phyloP scores from a whole-genome alignment of 1,140 invertebrate genomes.

The Cotesia typhae region DNA sequence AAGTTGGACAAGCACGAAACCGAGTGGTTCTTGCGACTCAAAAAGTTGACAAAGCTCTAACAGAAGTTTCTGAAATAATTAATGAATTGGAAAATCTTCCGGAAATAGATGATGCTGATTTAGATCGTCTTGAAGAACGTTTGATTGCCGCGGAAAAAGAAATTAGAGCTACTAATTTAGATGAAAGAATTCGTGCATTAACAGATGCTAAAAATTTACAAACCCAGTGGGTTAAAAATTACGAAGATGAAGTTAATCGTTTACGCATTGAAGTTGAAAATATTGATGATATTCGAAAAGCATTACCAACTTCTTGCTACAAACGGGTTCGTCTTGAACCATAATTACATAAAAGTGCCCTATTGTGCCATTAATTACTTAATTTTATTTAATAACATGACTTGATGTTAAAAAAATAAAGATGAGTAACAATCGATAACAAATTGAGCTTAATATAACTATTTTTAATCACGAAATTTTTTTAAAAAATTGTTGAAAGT shows the following conservation, averaged over 20 bases:
- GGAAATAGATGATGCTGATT: constrained; percentile 74
- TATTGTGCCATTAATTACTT: constrained; percentile 48
- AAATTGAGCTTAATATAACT: constrained; percentile 26
- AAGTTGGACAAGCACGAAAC: constrained; percentile 88
- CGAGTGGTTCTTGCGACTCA: constrained; percentile 80
- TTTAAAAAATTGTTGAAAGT: not conserved
- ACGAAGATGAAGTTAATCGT: constrained; percentile 79
- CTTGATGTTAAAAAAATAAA: constrained; percentile 15
- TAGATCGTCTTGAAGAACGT: constrained; percentile 79
- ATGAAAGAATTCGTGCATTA: constrained; percentile 77
- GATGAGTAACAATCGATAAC: constrained; percentile 3
- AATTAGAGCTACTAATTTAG: constrained; percentile 78
- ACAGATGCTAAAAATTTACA: constrained; percentile 78
- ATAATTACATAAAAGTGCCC: constrained; percentile 43
- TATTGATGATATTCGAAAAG: constrained; percentile 82
- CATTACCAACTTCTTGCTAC: constrained; percentile 86
- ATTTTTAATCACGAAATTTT: constrained; percentile 35
- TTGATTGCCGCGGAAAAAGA: constrained; percentile 78
- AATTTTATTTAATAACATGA: constrained; percentile 33
- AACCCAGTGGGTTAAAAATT: constrained; percentile 81
- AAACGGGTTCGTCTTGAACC: constrained; percentile 74
- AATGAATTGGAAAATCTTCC: constrained; percentile 80
- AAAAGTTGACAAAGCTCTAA: constrained; percentile 82
- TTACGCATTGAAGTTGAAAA: constrained; percentile 85
- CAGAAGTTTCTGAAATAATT: constrained; percentile 82